phyloP scores from a whole-genome alignment of 2,113 vertebrate genomes.

The Mustelus asterias region DNA sequence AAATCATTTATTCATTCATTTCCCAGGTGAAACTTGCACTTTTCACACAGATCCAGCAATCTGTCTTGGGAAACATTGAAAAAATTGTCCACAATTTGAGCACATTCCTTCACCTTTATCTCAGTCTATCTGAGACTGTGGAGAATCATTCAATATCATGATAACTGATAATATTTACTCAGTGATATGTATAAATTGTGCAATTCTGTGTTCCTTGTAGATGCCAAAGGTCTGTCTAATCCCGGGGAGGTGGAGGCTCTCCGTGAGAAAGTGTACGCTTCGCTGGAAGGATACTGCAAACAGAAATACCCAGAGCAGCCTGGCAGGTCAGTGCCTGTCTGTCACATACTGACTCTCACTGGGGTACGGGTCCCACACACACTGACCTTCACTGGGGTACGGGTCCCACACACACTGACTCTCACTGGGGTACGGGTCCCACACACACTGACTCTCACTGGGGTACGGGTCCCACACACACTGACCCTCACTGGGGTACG shows the following conservation, averaged over 20 bases:
- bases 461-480: no score
- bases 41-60: background rate
- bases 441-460: no score
- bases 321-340: slow-evolving; percentile 66
- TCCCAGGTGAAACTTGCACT: background rate
- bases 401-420: no score
- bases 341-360: no score
- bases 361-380: no score
- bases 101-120: background rate
- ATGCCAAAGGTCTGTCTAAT: slow-evolving; percentile 95
- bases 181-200: background rate
- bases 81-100: background rate
- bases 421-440: no score
- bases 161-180: background rate
- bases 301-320: slow-evolving; percentile 98
- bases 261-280: slow-evolving; percentile 94
- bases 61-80: background rate
- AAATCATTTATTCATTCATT: background rate
- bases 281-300: slow-evolving; percentile 96
- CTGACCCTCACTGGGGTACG: no score
- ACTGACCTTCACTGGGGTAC: no score
- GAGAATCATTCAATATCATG: background rate
- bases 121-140: background rate
- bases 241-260: slow-evolving; percentile 88
- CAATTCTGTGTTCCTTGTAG: slow-evolving; percentile 41